Conservation (phyloP, 2,888 invertebrate genomes). For the Drosophila greeni region DNA sequence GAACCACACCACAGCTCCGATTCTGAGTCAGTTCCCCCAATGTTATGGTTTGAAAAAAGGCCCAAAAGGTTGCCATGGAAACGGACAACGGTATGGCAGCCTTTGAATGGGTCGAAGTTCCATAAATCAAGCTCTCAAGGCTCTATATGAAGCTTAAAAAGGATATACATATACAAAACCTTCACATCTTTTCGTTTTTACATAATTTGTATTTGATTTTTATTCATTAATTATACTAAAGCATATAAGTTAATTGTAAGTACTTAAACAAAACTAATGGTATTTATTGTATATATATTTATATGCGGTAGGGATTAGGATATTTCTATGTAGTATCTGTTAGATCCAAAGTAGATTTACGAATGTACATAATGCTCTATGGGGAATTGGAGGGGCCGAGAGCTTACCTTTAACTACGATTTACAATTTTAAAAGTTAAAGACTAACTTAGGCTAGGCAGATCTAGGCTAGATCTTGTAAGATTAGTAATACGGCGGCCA, state of each 20-base stretch:
- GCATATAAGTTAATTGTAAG: slow-evolving; percentile 38
- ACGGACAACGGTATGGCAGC: slow-evolving; percentile 4
- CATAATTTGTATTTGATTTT: slow-evolving; percentile 37
- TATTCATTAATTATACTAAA: slow-evolving; percentile 40
- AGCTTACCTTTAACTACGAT: slow-evolving; percentile 30
- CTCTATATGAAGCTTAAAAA: not conserved
- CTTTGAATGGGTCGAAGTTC: not conserved
- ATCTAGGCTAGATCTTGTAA: not conserved
- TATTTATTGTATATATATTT: slow-evolving; percentile 39
- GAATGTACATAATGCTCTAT: slow-evolving; percentile 31
- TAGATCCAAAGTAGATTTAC: slow-evolving; percentile 30
- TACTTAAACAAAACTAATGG: slow-evolving; percentile 10
- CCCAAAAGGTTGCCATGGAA: slow-evolving; percentile 5
- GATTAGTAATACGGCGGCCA: slow-evolving; percentile 36
- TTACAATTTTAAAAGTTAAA: slow-evolving; percentile 24
- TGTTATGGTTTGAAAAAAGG: slow-evolving; percentile 14
- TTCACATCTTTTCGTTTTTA: slow-evolving; percentile 1
- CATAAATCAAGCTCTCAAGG: not conserved
- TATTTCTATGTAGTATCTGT: slow-evolving; percentile 13
- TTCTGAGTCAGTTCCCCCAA: slow-evolving; percentile 3
- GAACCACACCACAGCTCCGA: not conserved
- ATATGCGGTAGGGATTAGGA: slow-evolving; percentile 11
- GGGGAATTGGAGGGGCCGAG: slow-evolving; percentile 6
- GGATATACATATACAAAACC: not conserved
- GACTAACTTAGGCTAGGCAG: slow-evolving; percentile 4